phyloP scores from a whole-genome alignment of 2,113 vertebrate genomes.

The Clinocottus analis region DNA sequence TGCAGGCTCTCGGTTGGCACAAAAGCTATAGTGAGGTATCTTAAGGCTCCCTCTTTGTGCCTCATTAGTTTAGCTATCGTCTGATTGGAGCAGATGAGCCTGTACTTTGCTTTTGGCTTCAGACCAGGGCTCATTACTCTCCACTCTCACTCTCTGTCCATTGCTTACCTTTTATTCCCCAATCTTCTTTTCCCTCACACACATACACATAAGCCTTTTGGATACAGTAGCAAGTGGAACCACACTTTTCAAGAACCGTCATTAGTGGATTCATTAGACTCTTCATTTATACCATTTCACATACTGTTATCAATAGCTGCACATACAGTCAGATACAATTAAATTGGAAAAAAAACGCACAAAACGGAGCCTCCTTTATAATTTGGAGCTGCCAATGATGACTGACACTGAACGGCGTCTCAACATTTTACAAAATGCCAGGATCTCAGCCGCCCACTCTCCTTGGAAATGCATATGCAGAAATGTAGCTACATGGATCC shows the following conservation, averaged over 20 bases:
- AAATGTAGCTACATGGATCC: constrained; percentile 43
- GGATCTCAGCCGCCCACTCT: constrained; percentile 62
- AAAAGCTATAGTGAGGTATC: constrained; percentile 43
- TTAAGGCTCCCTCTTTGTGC: constrained; percentile 61
- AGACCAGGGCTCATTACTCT: constrained; percentile 65
- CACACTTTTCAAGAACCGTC: constrained; percentile 19
- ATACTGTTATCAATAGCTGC: constrained; percentile 37
- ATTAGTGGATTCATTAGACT: constrained; percentile 37
- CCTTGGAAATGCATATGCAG: constrained; percentile 40
- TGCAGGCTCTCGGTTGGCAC: constrained; percentile 35
- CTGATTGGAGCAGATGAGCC: constrained; percentile 75
- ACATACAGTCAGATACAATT: constrained; percentile 41
- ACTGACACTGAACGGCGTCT: constrained; percentile 36
- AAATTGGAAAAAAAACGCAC: background rate
- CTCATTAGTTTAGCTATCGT: constrained; percentile 72
- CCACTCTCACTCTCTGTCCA: constrained; percentile 34
- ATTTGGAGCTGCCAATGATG: constrained; percentile 42
- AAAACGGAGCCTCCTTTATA: constrained; percentile 39
- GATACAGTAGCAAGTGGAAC: constrained; percentile 2
- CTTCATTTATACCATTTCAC: constrained; percentile 31
- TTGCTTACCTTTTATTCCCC: constrained; percentile 29
- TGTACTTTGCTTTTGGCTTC: constrained; percentile 63
- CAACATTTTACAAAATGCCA: constrained; percentile 62
- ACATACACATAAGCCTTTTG: background rate
- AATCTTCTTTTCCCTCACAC: background rate